These are phyloP conservation scores for Manis pentadactyla DNA, from an alignment of 2,797 vertebrate genomes.

Conservation along the genomic window DNA sequence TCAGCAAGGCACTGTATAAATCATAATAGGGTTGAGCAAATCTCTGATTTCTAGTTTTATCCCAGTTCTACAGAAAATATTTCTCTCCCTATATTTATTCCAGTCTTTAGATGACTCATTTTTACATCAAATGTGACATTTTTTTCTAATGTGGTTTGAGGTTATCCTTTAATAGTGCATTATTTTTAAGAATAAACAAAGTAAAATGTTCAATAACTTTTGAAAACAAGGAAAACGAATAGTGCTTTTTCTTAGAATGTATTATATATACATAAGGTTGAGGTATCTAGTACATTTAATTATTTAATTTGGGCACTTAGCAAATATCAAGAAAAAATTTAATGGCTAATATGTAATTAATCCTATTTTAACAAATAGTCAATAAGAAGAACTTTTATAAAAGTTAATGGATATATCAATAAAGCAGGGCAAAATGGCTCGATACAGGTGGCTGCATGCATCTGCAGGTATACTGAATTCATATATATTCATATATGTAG, in stretches of 20 bases:
- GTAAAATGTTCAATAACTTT: background rate
- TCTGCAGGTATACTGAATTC: background rate
- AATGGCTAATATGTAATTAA: background rate
- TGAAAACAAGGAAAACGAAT: background rate
- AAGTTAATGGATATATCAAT: background rate
- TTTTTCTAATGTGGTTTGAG: background rate
- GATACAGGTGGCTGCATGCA: background rate
- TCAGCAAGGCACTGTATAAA: conserved; percentile 43
- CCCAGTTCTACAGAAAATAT: background rate
- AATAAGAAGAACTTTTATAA: background rate
- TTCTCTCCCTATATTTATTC: background rate
- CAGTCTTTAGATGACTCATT: background rate
- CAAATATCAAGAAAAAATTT: background rate
- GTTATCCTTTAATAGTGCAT: background rate
- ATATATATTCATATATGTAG: background rate
- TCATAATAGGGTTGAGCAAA: conserved; percentile 42
- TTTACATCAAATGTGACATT: background rate
- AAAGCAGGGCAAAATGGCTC: background rate
- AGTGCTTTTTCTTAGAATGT: background rate
- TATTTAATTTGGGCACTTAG: conserved; percentile 22
- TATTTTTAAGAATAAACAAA: background rate
- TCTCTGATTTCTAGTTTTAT: conserved; percentile 35
- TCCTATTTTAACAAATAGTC: background rate
- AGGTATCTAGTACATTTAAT: background rate
- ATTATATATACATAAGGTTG: background rate